These are phyloP conservation scores for Nothocercus nigrocapillus DNA, from an alignment of 2,113 vertebrate species.

Conservation along the genomic window DNA sequence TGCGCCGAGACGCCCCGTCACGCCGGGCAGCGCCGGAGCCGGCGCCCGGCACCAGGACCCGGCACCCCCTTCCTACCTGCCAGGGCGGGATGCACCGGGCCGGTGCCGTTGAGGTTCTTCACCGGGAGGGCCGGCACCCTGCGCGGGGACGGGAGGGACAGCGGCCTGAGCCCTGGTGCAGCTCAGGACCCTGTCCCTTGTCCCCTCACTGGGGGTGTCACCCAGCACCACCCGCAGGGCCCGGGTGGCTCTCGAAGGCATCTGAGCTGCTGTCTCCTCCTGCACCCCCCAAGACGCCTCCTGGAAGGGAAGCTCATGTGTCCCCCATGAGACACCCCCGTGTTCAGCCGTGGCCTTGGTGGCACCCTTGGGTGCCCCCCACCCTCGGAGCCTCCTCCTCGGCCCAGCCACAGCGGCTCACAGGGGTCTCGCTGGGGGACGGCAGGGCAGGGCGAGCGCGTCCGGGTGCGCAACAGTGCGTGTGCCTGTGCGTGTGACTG, in stretches of 20 bases:
- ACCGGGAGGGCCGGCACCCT: conserved; percentile 96
- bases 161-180: background rate
- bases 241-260: no score
- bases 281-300: no score
- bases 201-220: no score
- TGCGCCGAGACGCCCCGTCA: conserved; percentile 36
- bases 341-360: no score
- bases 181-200: no score
- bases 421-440: no score
- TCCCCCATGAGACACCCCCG: no score
- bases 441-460: background rate
- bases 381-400: no score
- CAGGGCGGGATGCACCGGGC: conserved; percentile 92
- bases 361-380: no score
- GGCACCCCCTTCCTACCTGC: conserved; percentile 82
- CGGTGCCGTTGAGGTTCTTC: conserved; percentile 93
- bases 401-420: background rate
- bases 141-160: background rate
- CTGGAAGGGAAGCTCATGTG: background rate
- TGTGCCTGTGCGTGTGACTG: background rate
- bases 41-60: background rate
- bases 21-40: background rate
- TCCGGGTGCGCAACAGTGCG: no score
- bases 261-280: no score
- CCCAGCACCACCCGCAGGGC: background rate